These are phyloP conservation scores for Menidia beryllina DNA, from an alignment of 2,113 vertebrate genomes.

Conservation along the genomic window DNA sequence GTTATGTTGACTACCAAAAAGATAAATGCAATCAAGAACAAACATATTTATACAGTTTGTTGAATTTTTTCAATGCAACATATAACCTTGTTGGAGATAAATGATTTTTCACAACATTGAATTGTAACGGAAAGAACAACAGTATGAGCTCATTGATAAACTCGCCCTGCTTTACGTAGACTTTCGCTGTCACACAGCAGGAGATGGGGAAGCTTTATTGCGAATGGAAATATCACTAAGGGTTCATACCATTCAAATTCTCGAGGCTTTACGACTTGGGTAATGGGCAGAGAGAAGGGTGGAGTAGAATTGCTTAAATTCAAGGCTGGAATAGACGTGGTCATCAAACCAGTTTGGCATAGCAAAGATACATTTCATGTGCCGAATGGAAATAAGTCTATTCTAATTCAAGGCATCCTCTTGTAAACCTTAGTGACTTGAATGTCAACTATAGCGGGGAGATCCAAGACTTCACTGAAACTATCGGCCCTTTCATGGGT, in stretches of 20 bases:
- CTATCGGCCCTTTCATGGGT: background rate
- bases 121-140: background rate
- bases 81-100: background rate
- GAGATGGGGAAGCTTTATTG: slow-evolving; percentile 33
- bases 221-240: slow-evolving; percentile 56
- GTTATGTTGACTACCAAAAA: no score
- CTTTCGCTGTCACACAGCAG: slow-evolving; percentile 30
- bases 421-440: slow-evolving; percentile 21
- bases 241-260: slow-evolving; percentile 46
- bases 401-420: slow-evolving; percentile 30
- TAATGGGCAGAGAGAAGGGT: slow-evolving; percentile 21
- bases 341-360: slow-evolving; percentile 31
- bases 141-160: background rate
- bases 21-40: no score
- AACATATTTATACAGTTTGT: background rate
- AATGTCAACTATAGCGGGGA: slow-evolving; percentile 29
- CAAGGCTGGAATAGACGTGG: slow-evolving; percentile 14
- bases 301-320: slow-evolving; percentile 26
- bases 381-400: slow-evolving; percentile 34
- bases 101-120: background rate
- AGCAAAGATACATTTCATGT: slow-evolving; percentile 13
- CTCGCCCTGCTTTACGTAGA: no score
- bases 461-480: slow-evolving; percentile 9
- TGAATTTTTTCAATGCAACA: no score
- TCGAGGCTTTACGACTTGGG: slow-evolving; percentile 28